phyloP scores from a whole-genome alignment of 2,888 invertebrate genomes.

The Aplocera efformata region DNA sequence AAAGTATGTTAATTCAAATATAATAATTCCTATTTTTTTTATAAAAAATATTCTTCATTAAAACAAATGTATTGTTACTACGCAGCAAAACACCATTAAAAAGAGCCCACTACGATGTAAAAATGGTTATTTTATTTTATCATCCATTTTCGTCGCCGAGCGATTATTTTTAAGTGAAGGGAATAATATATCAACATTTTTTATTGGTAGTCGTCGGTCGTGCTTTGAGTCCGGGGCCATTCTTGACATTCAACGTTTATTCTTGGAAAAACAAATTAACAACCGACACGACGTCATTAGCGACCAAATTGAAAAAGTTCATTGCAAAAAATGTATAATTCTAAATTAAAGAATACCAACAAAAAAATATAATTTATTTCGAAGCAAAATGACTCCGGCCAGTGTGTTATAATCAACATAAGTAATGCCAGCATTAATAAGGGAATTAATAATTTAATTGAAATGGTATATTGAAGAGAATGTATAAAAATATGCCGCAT shows the following conservation, averaged over 20 bases:
- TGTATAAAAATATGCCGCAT: neutral
- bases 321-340: conserved; percentile 9
- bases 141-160: conserved; percentile 5
- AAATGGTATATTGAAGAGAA: too few relatives aligned
- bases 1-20: too few relatives aligned
- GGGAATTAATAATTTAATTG: too few relatives aligned
- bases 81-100: neutral
- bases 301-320: conserved; percentile 7
- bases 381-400: too few relatives aligned
- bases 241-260: conserved; percentile 35
- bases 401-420: too few relatives aligned
- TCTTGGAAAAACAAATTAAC: conserved; percentile 15
- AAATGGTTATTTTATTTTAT: conserved; percentile 14
- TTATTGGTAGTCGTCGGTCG: conserved; percentile 28
- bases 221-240: conserved; percentile 24
- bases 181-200: conserved; percentile 36
- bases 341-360: neutral
- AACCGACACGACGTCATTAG: conserved; percentile 8
- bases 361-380: too few relatives aligned
- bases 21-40: too few relatives aligned
- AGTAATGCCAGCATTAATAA: too few relatives aligned
- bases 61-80: too few relatives aligned
- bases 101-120: conserved; percentile 3
- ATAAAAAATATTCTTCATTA: too few relatives aligned
- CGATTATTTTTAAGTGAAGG: conserved; percentile 32